Evolutionary conservation across 2,888 invertebrate species (phyloP), one percentile per base, ranked within the genome.

Genomic region (Melipona bicolor): DNA sequence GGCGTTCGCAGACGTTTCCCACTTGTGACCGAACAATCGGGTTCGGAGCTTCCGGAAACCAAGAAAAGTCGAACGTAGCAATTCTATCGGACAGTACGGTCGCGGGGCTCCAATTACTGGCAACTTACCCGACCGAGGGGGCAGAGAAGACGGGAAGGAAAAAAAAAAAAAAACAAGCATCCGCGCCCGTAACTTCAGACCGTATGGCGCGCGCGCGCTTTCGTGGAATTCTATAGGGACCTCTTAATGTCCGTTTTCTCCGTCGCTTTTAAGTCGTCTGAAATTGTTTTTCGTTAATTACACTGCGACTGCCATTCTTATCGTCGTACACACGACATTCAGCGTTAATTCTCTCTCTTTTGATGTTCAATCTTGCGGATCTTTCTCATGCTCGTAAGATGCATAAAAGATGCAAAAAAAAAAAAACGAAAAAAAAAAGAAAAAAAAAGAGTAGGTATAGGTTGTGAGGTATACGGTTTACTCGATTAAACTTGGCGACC

Each of bases 91-190:
- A 80, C 83, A 79, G 72, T 76, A 78, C 68, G 59, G 77, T 74
- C 80, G 80, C 64, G 71, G 65, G 61, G 76, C 68, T 50, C 70
- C 88, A 89, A 89, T 89, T 89, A 89, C 89, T 72, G 80, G 81
- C 81, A 86, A 88, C 84, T 79, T 59, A 79, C 64, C 59, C 68
- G n/a, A 49, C 43, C 64, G 54, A 61, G 73, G 32, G 62, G 19
- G 50, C 43, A 56, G 36, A 59, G 36, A 54, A 27, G 21, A 70
- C n/a, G 36, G n/a, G 11, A 24, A 59, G 19, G 62, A 1, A 2
- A 11, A 62, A 72, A 32, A 4, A 4, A 32, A 72, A 74, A 36
- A 67, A 24, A 36, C 62, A 49, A 69, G 73, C 50, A 67, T 79
- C 85, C 76, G 65, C 79, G 73, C 77, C 67, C 64, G 73, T 77